Percentiles rank a stretch among this genome's conserved stretches.
Conservation (phyloP, 2,113 vertebrate genomes). For the Fregata magnificens region DNA sequence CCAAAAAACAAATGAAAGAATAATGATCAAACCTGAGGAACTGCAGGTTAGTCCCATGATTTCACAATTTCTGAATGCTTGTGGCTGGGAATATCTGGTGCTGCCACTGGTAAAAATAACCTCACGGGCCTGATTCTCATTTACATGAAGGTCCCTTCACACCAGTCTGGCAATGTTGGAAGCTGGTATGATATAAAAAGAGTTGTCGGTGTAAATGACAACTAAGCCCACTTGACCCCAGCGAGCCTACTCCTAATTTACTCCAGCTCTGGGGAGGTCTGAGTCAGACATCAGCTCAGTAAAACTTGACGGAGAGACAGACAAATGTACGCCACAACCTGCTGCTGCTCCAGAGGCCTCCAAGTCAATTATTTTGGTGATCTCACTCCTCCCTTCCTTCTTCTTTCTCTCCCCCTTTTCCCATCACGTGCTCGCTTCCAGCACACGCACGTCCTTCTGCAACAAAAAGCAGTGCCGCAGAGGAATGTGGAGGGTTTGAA, state of each 20-base stretch:
- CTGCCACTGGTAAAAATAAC: not conserved
- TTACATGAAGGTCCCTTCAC: not conserved
- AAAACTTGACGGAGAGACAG: not conserved
- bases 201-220: not conserved
- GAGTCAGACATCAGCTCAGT: not conserved
- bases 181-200: not conserved
- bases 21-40: not conserved
- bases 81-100: not conserved
- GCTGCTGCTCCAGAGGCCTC: constrained; percentile 20
- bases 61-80: not conserved
- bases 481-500: constrained; percentile 1
- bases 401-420: not conserved
- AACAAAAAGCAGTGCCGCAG: not conserved
- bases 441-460: constrained; percentile 9
- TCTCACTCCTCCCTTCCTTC: constrained; percentile 2
- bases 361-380: not conserved
- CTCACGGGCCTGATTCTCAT: not conserved
- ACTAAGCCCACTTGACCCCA: constrained; percentile 18
- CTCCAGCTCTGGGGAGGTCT: constrained; percentile 47
- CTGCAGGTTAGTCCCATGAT: not conserved
- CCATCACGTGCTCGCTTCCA: not conserved
- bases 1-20: not conserved
- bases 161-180: not conserved
- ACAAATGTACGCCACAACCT: not conserved
- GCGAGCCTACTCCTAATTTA: not conserved